Percentiles rank a stretch among this genome's conserved stretches.
phyloP scores from a whole-genome alignment of 2,797 vertebrate genomes.

The Stomatorhinus walkeri region DNA sequence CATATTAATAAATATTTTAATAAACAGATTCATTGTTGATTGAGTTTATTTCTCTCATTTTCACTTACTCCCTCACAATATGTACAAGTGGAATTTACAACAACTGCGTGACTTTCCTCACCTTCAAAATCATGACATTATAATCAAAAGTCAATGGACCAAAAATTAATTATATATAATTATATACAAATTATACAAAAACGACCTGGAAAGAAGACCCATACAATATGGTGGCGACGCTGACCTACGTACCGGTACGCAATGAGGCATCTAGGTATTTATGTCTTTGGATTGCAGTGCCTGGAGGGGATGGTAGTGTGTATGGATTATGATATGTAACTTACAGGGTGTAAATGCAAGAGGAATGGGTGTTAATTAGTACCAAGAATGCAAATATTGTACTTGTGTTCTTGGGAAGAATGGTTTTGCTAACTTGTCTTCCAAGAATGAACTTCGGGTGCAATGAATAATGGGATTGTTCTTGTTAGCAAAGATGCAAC shows the following conservation, averaged over 20 bases:
- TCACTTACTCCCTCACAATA: neutral
- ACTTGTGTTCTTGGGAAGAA: neutral
- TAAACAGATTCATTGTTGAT: neutral
- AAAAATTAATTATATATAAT: neutral
- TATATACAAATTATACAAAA: neutral
- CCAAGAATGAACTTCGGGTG: neutral
- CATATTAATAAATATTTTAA: neutral
- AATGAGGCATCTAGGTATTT: neutral
- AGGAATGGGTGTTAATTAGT: neutral
- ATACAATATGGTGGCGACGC: neutral
- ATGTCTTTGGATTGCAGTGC: neutral
- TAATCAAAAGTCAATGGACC: neutral
- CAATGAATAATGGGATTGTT: neutral
- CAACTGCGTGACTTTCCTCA: neutral
- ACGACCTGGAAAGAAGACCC: neutral
- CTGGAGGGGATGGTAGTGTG: neutral
- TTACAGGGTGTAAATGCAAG: neutral
- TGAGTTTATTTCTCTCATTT: neutral
- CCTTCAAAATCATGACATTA: neutral
- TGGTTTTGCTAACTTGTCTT: neutral
- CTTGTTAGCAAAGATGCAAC: neutral
- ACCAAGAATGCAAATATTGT: neutral
- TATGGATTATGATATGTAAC: neutral
- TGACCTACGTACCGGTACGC: neutral
- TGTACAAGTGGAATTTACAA: neutral